Percentiles rank a stretch among this genome's conserved stretches.
These are phyloP conservation scores for Saguinus imperator DNA, from an alignment of 2,113 vertebrate genomes.

Conservation along the genomic window DNA sequence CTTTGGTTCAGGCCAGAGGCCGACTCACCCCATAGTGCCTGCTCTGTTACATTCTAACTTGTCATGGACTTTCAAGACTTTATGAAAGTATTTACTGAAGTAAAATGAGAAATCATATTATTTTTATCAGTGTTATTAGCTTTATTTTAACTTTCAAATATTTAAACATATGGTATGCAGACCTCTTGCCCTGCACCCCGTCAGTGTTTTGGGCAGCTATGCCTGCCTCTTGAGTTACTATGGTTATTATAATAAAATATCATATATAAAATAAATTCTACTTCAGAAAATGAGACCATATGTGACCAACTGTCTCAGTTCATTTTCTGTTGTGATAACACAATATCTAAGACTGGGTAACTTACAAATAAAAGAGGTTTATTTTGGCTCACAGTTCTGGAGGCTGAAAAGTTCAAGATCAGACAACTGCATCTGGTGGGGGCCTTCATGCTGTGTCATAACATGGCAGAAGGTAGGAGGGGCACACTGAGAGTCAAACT, in stretches of 20 bases:
- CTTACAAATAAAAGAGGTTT: background rate
- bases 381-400: background rate
- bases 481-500: background rate
- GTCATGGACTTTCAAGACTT: background rate
- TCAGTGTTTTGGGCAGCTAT: background rate
- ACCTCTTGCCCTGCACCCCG: background rate
- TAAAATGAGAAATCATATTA: background rate
- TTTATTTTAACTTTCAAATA: constrained; percentile 4
- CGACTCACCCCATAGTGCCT: background rate
- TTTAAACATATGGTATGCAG: background rate
- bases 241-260: constrained; percentile 30
- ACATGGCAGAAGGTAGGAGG: background rate
- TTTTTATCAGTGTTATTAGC: background rate
- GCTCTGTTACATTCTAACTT: background rate
- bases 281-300: background rate
- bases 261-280: background rate
- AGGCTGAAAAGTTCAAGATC: background rate
- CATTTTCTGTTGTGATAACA: background rate
- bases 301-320: background rate
- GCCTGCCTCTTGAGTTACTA: background rate
- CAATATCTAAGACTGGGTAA: background rate
- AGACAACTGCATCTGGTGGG: background rate
- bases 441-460: background rate
- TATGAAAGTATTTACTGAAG: background rate
- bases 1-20: background rate